Evolutionary conservation across 2,797 vertebrate genomes (phyloP).

Genomic region (Megalops cyprinoides): DNA sequence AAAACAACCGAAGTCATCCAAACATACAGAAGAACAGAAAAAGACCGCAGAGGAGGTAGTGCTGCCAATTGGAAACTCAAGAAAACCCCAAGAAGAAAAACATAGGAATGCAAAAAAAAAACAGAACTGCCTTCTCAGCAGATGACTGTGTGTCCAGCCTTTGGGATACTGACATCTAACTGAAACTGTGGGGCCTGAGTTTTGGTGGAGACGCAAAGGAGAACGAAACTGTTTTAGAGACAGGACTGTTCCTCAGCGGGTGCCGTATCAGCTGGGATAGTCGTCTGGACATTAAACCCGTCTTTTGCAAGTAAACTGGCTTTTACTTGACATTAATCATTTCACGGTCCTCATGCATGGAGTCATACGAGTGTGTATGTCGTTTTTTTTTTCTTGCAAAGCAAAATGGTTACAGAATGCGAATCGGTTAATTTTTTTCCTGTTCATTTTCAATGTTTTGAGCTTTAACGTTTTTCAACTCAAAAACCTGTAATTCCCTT

Average conservation of each 20-base stretch:
- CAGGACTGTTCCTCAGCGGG: not conserved
- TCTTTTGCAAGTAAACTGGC: not conserved
- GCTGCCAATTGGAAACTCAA: not conserved
- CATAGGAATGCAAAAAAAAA: not conserved
- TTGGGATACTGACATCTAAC: not conserved
- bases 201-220: not conserved
- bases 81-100: not conserved
- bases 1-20: constrained; percentile 16
- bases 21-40: constrained; percentile 4
- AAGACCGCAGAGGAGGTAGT: constrained; percentile 4
- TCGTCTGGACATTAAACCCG: not conserved
- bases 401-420: too few species aligned
- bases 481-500: too few species aligned
- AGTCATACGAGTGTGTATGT: not conserved
- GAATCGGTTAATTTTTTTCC: not conserved
- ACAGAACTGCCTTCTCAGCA: constrained; percentile 5
- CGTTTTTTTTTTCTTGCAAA: not conserved
- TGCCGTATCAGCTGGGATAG: not conserved
- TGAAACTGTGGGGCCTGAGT: not conserved
- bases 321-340: not conserved
- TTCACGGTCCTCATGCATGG: not conserved
- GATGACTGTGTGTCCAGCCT: not conserved
- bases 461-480: too few species aligned
- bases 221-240: not conserved
- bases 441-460: not conserved